Conservation (phyloP, 2,113 vertebrate species). For the Aramus guarauna region DNA sequence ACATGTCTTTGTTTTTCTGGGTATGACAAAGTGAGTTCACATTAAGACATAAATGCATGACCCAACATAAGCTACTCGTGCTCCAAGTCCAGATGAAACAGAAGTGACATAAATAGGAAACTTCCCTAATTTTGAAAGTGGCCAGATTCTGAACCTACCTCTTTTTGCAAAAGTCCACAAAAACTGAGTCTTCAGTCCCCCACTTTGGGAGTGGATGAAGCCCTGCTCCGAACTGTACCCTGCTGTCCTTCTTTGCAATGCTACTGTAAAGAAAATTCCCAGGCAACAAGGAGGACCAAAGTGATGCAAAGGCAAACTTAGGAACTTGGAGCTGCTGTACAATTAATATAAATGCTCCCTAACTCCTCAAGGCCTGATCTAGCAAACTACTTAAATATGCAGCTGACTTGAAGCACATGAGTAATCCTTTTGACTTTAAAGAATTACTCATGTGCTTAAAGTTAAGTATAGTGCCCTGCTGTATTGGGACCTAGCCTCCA, state of each 20-base stretch:
- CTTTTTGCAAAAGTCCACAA: neutral
- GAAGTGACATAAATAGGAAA: neutral
- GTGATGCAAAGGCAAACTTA: neutral
- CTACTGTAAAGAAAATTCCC: neutral
- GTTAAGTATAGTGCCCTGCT: conserved; percentile 5
- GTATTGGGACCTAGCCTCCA: neutral
- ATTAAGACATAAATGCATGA: neutral
- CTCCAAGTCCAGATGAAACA: neutral
- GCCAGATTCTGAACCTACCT: neutral
- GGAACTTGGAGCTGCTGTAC: neutral
- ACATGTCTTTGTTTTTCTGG: neutral
- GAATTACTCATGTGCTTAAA: conserved; percentile 21
- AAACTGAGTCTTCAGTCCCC: neutral
- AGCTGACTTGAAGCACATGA: conserved; percentile 20
- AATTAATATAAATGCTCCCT: neutral
- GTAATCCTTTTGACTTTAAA: conserved; percentile 47
- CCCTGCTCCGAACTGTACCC: neutral
- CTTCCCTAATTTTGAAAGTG: neutral
- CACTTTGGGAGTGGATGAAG: neutral
- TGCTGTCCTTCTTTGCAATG: rapidly evolving
- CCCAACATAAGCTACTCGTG: neutral
- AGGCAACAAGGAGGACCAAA: neutral
- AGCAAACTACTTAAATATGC: neutral
- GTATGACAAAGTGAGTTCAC: neutral
- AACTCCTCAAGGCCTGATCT: neutral